Evolutionary conservation across 2,113 vertebrate species (phyloP).

Genomic region (Rhegmatorhina hoffmannsi): DNA sequence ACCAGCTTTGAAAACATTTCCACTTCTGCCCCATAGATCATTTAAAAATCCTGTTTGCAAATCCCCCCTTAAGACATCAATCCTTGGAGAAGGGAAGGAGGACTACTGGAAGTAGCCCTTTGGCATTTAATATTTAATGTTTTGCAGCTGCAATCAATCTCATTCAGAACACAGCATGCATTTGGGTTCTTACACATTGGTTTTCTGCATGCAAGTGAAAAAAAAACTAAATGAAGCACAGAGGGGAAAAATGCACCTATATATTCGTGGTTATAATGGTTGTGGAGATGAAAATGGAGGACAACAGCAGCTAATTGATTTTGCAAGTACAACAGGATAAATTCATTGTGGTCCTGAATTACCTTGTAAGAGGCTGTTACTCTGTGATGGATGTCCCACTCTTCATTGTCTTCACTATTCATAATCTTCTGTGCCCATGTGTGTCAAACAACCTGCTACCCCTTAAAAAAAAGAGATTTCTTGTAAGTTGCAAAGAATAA

Average conservation of each 20-base stretch:
- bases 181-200: background rate
- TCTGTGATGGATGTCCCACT: slow-evolving; percentile 55
- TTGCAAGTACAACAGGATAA: background rate
- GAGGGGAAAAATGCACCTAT: background rate
- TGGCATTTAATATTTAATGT: slow-evolving; percentile 60
- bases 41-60: background rate
- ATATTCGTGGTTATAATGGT: background rate
- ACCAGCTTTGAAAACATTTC: background rate
- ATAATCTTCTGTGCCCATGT: slow-evolving; percentile 49
- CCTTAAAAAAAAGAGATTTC: slow-evolving; percentile 37
- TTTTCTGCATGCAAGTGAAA: slow-evolving; percentile 15
- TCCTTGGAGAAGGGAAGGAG: background rate
- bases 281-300: background rate
- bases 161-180: background rate
- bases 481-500: slow-evolving; percentile 8
- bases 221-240: background rate
- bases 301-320: background rate
- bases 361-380: slow-evolving; percentile 71
- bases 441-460: slow-evolving; percentile 17
- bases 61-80: background rate
- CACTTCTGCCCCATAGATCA: background rate
- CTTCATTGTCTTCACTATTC: slow-evolving; percentile 70
- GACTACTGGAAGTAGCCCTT: slow-evolving; percentile 34
- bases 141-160: slow-evolving; percentile 43
- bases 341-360: background rate